Conservation (phyloP, 2,797 vertebrate genomes). For the Microctenopoma steveboyesi region DNA sequence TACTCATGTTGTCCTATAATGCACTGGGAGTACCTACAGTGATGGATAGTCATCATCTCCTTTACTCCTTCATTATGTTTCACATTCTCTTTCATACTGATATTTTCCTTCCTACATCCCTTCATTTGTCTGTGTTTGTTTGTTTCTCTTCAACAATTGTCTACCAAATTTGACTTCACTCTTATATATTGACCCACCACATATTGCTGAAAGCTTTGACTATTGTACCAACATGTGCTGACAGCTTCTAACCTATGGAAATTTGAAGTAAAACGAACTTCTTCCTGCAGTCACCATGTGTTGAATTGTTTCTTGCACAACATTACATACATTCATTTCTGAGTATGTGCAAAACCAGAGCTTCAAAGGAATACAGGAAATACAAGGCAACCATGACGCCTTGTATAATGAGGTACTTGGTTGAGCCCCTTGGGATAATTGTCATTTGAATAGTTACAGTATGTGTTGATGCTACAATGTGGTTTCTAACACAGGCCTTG, state of each 20-base stretch:
- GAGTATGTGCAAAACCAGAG: too few relatives aligned
- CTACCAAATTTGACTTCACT: slow-evolving; percentile 17
- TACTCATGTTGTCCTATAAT: slow-evolving; percentile 60
- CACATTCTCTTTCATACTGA: slow-evolving; percentile 33
- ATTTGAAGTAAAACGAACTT: background rate
- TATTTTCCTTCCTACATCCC: slow-evolving; percentile 33
- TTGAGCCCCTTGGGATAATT: too few relatives aligned
- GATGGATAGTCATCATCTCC: slow-evolving; percentile 65
- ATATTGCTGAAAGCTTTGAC: slow-evolving; percentile 14
- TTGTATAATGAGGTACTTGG: too few relatives aligned
- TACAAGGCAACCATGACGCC: too few relatives aligned
- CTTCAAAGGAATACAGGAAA: too few relatives aligned
- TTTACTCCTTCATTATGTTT: slow-evolving; percentile 48
- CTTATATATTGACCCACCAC: slow-evolving; percentile 31
- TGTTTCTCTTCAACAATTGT: slow-evolving; percentile 7
- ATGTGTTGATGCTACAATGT: too few relatives aligned
- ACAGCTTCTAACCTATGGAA: slow-evolving; percentile 28
- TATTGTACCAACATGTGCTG: slow-evolving; percentile 7
- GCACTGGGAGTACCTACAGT: slow-evolving; percentile 54
- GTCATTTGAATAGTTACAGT: too few relatives aligned
- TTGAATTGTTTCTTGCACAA: too few relatives aligned
- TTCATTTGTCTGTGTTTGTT: slow-evolving; percentile 45
- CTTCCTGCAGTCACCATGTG: too few relatives aligned
- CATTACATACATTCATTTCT: too few relatives aligned
- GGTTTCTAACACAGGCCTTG: too few relatives aligned